These are phyloP conservation scores for Microctonus hyperodae DNA, from an alignment of 2,888 invertebrate genomes.

Conservation along the genomic window DNA sequence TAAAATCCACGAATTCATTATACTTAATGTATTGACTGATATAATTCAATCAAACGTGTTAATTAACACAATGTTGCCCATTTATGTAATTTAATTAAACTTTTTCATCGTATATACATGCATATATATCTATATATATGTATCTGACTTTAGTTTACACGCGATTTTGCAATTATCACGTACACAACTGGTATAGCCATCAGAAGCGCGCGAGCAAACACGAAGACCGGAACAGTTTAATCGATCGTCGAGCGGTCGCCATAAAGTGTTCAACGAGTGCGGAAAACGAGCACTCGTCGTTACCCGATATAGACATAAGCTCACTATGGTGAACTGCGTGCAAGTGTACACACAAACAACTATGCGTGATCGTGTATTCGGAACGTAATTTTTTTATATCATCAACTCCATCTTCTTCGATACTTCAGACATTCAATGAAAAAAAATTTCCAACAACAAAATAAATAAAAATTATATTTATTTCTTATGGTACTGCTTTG, in stretches of 20 bases:
- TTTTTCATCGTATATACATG: background rate
- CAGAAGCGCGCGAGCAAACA: slow-evolving; percentile 7
- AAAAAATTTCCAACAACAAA: background rate
- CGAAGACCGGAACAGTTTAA: slow-evolving; percentile 37
- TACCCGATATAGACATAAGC: slow-evolving; percentile 44
- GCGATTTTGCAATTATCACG: slow-evolving; percentile 47
- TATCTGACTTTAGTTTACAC: slow-evolving; percentile 33
- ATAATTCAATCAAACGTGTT: background rate
- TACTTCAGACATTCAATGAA: background rate
- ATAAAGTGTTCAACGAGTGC: slow-evolving; percentile 38
- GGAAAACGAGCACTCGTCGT: slow-evolving; percentile 26
- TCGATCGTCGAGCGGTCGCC: slow-evolving; percentile 38
- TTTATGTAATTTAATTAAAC: slow-evolving; percentile 14
- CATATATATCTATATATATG: background rate
- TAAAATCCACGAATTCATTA: slow-evolving; percentile 10
- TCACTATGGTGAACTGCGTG: background rate
- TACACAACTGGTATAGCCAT: slow-evolving; percentile 25
- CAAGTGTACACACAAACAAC: slow-evolving; percentile 10
- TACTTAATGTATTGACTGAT: background rate
- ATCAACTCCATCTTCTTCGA: slow-evolving; percentile 26
- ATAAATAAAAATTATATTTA: slow-evolving; percentile 8
- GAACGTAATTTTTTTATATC: slow-evolving; percentile 33
- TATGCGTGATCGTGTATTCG: slow-evolving; percentile 36
- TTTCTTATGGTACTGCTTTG: background rate
- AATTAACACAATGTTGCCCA: background rate